Percentiles rank a stretch among this genome's conserved stretches.
phyloP scores from a whole-genome alignment of 2,113 vertebrate species.

The Penelope pileata region DNA sequence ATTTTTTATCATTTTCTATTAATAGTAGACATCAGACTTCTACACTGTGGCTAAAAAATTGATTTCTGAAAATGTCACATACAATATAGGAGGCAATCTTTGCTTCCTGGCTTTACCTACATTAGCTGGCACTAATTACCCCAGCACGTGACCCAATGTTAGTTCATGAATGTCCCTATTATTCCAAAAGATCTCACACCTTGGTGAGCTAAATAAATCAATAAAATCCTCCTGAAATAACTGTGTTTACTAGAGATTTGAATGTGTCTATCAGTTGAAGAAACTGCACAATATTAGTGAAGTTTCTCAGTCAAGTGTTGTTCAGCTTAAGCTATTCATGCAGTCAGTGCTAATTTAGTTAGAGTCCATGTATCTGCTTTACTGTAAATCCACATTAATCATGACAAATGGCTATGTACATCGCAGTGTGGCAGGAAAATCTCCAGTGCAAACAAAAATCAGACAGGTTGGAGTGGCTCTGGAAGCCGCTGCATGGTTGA shows the following conservation, averaged over 20 bases:
- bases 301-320: neutral
- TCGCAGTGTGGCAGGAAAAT: conserved; percentile 30
- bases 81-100: neutral
- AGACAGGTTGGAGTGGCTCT: conserved; percentile 56
- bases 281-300: neutral
- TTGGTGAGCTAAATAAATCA: neutral
- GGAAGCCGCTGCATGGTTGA: conserved; percentile 1
- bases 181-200: neutral
- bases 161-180: neutral
- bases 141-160: neutral
- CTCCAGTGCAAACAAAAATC: conserved; percentile 50
- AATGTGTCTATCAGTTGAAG: neutral
- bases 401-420: neutral
- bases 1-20: neutral
- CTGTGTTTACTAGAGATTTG: neutral
- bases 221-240: neutral
- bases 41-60: neutral
- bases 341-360: neutral
- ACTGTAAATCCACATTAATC: conserved; percentile 30
- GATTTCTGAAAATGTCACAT: neutral
- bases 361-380: neutral
- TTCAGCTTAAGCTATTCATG: neutral
- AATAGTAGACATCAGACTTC: neutral
- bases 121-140: neutral
- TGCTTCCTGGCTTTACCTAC: neutral